Evolutionary conservation across 1,140 invertebrate species (phyloP), one percentile per base, ranked within the genome.

Genomic region (Thalassaphorura encarpata): DNA sequence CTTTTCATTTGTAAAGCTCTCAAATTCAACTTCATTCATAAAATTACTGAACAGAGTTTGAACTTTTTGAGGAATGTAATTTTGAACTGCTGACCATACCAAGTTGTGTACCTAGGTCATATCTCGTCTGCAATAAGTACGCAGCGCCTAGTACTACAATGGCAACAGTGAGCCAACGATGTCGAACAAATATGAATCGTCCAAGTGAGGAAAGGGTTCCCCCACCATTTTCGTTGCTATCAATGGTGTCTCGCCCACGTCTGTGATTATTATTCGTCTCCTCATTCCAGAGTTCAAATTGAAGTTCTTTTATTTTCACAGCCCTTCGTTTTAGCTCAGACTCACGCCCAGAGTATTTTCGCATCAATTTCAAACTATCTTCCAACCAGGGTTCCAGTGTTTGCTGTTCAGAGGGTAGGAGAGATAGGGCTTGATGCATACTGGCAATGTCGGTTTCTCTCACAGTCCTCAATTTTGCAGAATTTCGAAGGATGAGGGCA

Each of bases 371-470:
- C 11, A 56, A 29, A 27, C 49, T 59, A 13, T 65, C 59, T 42
- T 43, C 36, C 16, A 65, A 42, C 63, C 63, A 65, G 3, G 63
- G 57, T 33, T 65, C 63, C 13, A 65, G 33, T 1, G 43, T 52
- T 0, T 51, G 21, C 33, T 58, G 24, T 15, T 54, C 47, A 15
- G 41, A 54, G 4, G 63, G 63, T 6, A 65, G 50, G n/a, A 53
- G 26, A 3, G 63, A 29, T 3, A 65, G 43, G 11, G 51, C 49
- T n/a, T 60, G 51, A 31, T 65, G 63, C 60, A 65, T 62, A 1
- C 57, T 42, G 2, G 63, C 63, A 23, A 65, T 60, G 31, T 65
- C 63, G 2, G 43, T 60, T 19, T 62, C 60, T 5, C 16, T 16
- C 40, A 61, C 43, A 19, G 31, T 23, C 50, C 47, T 45, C 2